Percentiles rank a stretch among this genome's conserved stretches.
These are phyloP conservation scores for Microctenopoma steveboyesi DNA, from an alignment of 2,797 vertebrate genomes.

Conservation along the genomic window DNA sequence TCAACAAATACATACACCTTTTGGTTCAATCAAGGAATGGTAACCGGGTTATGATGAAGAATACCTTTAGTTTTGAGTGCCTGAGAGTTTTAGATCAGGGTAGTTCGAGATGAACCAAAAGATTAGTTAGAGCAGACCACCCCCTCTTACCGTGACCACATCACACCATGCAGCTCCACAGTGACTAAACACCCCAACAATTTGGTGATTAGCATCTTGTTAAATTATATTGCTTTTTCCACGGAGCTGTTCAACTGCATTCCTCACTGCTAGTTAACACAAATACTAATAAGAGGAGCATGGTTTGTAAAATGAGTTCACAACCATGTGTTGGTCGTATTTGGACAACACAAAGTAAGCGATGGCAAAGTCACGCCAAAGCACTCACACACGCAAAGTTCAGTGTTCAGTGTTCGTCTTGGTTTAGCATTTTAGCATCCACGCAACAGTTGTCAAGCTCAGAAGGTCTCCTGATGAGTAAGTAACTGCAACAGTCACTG, in stretches of 20 bases:
- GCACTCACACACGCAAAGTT: background rate
- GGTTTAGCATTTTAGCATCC: too few species aligned
- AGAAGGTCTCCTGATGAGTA: too few species aligned
- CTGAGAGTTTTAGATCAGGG: background rate
- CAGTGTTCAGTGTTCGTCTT: too few species aligned
- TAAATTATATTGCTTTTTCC: slow-evolving; percentile 88
- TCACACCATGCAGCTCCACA: slow-evolving; percentile 16
- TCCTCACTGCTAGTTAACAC: slow-evolving; percentile 81
- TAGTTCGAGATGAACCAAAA: slow-evolving; percentile 5
- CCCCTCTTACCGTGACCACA: slow-evolving; percentile 40
- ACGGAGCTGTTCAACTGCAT: slow-evolving; percentile 80
- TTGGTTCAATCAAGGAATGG: too few species aligned
- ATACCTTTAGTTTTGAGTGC: too few species aligned
- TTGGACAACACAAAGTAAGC: slow-evolving; percentile 35
- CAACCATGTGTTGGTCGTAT: slow-evolving; percentile 30
- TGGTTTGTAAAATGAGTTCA: slow-evolving; percentile 74
- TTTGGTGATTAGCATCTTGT: slow-evolving; percentile 79
- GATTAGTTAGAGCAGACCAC: slow-evolving; percentile 33
- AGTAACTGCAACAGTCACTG: too few species aligned
- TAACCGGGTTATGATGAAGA: too few species aligned
- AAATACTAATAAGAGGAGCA: slow-evolving; percentile 69
- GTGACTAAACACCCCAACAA: slow-evolving; percentile 77
- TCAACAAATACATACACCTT: too few species aligned
- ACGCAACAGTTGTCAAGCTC: too few species aligned
- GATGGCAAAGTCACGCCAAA: slow-evolving; percentile 18